Evolutionary conservation across 2,888 invertebrate species (phyloP).

Genomic region (Lacanobia wlatinum): DNA sequence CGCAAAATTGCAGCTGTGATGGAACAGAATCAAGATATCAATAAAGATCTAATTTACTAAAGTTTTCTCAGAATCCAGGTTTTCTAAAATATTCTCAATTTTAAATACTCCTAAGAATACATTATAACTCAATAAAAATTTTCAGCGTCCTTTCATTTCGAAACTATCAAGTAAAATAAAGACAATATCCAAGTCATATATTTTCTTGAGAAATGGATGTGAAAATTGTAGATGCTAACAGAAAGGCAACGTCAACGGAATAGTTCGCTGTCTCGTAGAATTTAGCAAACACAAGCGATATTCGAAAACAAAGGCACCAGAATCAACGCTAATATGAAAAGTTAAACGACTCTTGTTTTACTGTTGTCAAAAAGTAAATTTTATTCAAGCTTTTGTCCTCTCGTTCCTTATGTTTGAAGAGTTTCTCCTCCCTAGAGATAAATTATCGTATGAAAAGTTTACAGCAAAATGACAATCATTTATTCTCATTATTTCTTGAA

Average conservation of each 20-base stretch:
- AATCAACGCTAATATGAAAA: slow-evolving; percentile 77
- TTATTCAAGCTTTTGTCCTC: slow-evolving; percentile 68
- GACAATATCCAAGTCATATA: slow-evolving; percentile 62
- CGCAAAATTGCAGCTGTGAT: slow-evolving; percentile 8
- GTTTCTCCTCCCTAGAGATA: slow-evolving; percentile 69
- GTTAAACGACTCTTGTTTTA: slow-evolving; percentile 82
- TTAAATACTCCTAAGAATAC: slow-evolving; percentile 5
- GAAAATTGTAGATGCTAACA: slow-evolving; percentile 64
- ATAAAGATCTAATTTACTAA: neutral
- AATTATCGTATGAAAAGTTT: slow-evolving; percentile 71
- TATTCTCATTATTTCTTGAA: slow-evolving; percentile 69
- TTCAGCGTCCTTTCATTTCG: slow-evolving; percentile 48
- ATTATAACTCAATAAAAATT: slow-evolving; percentile 35
- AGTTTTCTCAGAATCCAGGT: too few relatives aligned
- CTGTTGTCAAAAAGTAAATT: slow-evolving; percentile 80
- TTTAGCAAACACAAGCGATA: slow-evolving; percentile 59
- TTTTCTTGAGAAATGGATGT: slow-evolving; percentile 72
- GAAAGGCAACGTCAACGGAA: slow-evolving; percentile 64
- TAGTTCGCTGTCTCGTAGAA: slow-evolving; percentile 59
- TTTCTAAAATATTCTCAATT: too few relatives aligned
- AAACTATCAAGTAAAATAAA: slow-evolving; percentile 61
- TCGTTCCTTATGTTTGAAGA: slow-evolving; percentile 71
- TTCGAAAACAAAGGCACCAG: slow-evolving; percentile 66
- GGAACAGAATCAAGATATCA: neutral
- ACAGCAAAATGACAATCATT: slow-evolving; percentile 69